These are phyloP conservation scores for Syngnathoides biaculeatus DNA, from an alignment of 2,113 vertebrate species.

Conservation along the genomic window DNA sequence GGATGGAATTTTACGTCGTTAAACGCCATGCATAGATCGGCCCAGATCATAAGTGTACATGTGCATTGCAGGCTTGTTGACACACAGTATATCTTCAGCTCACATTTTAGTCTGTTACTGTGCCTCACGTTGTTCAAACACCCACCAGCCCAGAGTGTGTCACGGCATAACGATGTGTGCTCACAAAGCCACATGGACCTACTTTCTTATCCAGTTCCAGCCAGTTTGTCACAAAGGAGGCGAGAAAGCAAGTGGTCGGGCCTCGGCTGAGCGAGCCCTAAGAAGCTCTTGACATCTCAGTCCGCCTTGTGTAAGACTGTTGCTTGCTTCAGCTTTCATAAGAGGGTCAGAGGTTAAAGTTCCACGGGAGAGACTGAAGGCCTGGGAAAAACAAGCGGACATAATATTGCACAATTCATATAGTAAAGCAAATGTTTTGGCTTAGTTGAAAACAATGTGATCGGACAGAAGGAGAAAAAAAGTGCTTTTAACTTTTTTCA, in stretches of 20 bases:
- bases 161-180: conserved; percentile 24
- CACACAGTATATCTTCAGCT: conserved; percentile 11
- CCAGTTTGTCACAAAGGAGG: conserved; percentile 39
- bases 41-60: neutral
- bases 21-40: neutral
- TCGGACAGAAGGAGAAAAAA: neutral
- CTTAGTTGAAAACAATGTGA: neutral
- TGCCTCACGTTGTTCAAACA: conserved; percentile 6
- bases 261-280: conserved; percentile 41
- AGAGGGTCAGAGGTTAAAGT: conserved; percentile 26
- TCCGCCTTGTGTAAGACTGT: conserved; percentile 9
- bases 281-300: conserved; percentile 24
- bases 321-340: conserved; percentile 26
- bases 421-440: neutral
- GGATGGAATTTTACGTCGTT: neutral
- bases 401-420: neutral
- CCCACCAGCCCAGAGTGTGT: conserved; percentile 9
- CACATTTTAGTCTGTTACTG: conserved; percentile 10
- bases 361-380: neutral
- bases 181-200: conserved; percentile 19
- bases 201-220: conserved; percentile 29
- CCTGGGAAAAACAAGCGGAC: neutral
- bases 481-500: no score
- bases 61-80: neutral
- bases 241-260: neutral